Conservation (phyloP, 2,888 invertebrate genomes). For the Tubulanus polymorphus region DNA sequence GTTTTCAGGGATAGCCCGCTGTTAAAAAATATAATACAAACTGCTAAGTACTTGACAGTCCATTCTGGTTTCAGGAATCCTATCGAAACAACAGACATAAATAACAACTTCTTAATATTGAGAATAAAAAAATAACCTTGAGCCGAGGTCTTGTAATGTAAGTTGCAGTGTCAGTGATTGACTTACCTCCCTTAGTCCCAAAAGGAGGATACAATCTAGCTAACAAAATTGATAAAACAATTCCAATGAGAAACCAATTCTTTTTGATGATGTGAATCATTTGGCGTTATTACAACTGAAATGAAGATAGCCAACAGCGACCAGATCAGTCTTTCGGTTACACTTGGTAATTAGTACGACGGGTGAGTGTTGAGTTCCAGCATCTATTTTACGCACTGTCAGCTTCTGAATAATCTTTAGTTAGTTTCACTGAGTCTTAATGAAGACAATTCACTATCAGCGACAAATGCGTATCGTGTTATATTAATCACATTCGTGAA, state of each 20-base stretch:
- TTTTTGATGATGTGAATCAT: background rate
- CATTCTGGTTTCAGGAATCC: constrained; percentile 59
- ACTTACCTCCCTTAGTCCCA: constrained; percentile 36
- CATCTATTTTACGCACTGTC: no score
- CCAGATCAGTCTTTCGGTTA: no score
- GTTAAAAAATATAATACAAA: constrained; percentile 59
- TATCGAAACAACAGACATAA: constrained; percentile 37
- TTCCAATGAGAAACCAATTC: constrained; percentile 39
- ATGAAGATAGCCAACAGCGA: no score
- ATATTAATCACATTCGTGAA: no score
- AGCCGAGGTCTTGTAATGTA: background rate
- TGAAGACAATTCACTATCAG: no score
- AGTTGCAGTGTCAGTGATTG: background rate
- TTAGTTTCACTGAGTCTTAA: no score
- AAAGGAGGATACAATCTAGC: constrained; percentile 30
- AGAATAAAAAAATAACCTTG: no score
- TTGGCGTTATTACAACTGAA: no score
- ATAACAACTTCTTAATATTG: background rate
- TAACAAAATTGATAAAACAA: constrained; percentile 28
- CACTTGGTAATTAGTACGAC: no score
- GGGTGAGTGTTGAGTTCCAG: no score
- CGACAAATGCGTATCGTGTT: no score
- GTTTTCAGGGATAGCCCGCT: constrained; percentile 60
- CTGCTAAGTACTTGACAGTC: constrained; percentile 60
- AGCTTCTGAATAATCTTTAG: no score